Percentiles rank a stretch among this genome's conserved stretches.
Conservation (phyloP, 2,113 vertebrate species). For the Nothocercus nigrocapillus region DNA sequence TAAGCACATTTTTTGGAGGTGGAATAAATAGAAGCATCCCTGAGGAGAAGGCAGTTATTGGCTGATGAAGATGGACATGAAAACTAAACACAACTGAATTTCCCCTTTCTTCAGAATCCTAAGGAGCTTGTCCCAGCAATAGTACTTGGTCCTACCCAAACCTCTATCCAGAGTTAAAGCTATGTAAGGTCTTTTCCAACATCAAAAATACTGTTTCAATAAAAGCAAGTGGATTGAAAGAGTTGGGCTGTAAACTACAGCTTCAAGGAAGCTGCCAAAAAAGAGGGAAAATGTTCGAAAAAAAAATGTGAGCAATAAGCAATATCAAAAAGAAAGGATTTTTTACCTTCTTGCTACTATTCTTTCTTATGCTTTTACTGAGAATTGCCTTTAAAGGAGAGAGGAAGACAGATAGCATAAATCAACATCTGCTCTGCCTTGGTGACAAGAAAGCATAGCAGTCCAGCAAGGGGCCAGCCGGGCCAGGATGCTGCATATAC, state of each 20-base stretch:
- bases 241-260: neutral
- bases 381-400: neutral
- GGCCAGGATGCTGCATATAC: rapidly evolving
- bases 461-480: neutral
- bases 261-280: neutral
- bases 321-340: neutral
- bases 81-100: neutral
- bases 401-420: neutral
- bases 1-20: neutral
- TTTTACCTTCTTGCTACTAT: neutral
- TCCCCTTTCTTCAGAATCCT: neutral
- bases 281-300: neutral
- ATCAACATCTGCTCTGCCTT: neutral
- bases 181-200: neutral
- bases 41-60: neutral
- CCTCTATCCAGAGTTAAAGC: neutral
- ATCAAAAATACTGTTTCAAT: neutral
- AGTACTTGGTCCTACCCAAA: neutral
- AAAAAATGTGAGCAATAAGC: neutral
- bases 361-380: neutral
- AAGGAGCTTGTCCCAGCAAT: neutral
- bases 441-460: neutral
- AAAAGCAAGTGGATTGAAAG: neutral
- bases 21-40: neutral
- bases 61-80: neutral